A percentile compares a stretch with the other conserved stretches of the same genome.
Evolutionary conservation across 2,797 vertebrate species (phyloP).

Genomic region (Artibeus lituratus): DNA sequence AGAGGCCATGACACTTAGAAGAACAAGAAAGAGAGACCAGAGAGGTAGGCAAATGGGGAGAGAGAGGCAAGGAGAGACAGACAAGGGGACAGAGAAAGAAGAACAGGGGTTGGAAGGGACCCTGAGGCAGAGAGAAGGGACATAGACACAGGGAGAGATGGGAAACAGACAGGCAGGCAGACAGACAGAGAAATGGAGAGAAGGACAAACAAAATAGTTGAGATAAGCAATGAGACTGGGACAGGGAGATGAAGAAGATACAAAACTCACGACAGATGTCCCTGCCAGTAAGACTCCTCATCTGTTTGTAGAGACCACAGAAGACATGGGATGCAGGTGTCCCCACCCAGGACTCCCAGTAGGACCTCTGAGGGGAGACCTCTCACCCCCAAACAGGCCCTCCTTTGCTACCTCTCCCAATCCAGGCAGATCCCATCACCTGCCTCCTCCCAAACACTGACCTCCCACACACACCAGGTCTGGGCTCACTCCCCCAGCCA

Average conservation of each 20-base stretch:
- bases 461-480: fast-evolving
- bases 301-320: background rate
- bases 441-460: background rate
- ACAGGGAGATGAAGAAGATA: background rate
- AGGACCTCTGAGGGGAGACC: background rate
- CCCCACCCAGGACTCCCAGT: background rate
- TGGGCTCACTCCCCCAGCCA: background rate
- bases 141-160: background rate
- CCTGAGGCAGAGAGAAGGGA: background rate
- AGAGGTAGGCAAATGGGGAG: background rate
- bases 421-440: background rate
- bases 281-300: background rate
- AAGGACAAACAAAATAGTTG: background rate
- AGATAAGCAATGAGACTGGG: background rate
- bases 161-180: background rate
- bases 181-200: background rate
- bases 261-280: no score
- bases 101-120: background rate
- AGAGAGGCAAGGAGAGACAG: background rate
- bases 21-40: background rate
- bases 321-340: background rate
- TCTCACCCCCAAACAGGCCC: background rate
- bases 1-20: background rate
- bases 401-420: background rate
- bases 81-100: background rate